Percentiles rank a stretch among this genome's conserved stretches.
phyloP scores from a whole-genome alignment of 2,888 invertebrate genomes.

The Sminthurides aquaticus region DNA sequence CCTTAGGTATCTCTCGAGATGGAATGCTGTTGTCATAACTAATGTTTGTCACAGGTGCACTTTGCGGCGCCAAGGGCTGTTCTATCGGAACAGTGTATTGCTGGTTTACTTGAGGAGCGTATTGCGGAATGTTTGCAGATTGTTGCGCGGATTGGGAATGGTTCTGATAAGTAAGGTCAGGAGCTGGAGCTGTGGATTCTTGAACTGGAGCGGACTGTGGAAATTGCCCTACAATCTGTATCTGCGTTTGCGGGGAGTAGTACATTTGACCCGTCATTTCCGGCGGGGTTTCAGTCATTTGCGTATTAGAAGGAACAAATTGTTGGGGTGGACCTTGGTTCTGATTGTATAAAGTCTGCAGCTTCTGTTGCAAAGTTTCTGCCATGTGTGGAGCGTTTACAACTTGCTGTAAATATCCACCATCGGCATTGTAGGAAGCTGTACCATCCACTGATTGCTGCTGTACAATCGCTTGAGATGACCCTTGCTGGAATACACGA shows the following conservation, averaged over 20 bases:
- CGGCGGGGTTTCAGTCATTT: background rate
- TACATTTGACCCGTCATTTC: background rate
- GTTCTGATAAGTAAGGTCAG: background rate
- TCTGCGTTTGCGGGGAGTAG: background rate
- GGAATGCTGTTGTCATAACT: background rate
- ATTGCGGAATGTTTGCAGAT: background rate
- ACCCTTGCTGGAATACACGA: background rate
- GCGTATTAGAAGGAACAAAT: background rate
- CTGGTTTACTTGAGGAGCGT: background rate
- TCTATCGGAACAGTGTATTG: background rate
- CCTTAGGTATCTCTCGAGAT: background rate
- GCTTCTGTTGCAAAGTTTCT: background rate
- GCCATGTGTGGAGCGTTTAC: background rate
- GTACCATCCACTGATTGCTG: background rate
- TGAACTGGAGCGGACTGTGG: background rate
- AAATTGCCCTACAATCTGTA: too few relatives aligned
- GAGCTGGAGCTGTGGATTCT: background rate
- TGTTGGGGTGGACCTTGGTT: background rate
- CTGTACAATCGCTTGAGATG: background rate
- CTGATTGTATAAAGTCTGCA: background rate
- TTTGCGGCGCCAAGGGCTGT: background rate
- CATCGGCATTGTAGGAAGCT: background rate
- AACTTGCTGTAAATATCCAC: background rate
- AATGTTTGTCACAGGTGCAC: background rate
- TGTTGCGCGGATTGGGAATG: background rate